Conservation (phyloP, 1,140 invertebrate genomes). For the Drosophila tropicalis region DNA sequence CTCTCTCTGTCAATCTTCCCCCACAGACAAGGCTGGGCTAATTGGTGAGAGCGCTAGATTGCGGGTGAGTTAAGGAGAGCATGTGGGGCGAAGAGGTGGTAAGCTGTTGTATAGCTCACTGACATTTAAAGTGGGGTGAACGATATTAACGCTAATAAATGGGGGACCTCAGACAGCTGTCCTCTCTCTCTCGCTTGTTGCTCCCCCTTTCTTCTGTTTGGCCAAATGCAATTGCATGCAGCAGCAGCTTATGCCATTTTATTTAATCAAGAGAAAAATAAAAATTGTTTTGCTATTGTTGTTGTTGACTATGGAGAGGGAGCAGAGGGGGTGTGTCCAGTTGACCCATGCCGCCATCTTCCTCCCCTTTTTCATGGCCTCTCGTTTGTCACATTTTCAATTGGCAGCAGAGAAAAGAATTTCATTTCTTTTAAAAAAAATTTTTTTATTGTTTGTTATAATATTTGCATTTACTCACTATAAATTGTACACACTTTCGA, state of each 20-base stretch:
- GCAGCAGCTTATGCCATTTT: slow-evolving; percentile 31
- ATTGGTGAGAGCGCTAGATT: slow-evolving; percentile 30
- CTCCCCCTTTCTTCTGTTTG: background rate
- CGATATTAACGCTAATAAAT: slow-evolving; percentile 80
- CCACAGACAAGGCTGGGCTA: slow-evolving; percentile 35
- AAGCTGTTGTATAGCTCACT: slow-evolving; percentile 46
- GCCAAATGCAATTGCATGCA: slow-evolving; percentile 19
- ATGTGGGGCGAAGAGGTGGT: background rate
- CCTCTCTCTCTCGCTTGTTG: too few relatives aligned
- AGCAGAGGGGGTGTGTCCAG: background rate
- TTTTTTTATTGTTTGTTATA: slow-evolving; percentile 27
- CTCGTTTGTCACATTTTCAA: slow-evolving; percentile 13
- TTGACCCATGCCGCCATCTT: slow-evolving; percentile 39
- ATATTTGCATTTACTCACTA: slow-evolving; percentile 50
- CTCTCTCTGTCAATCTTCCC: slow-evolving; percentile 7
- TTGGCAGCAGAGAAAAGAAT: slow-evolving; percentile 45
- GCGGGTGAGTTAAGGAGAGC: too few relatives aligned
- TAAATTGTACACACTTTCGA: background rate
- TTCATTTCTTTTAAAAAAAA: slow-evolving; percentile 3
- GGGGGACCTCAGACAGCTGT: slow-evolving; percentile 15
- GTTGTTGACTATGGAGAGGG: slow-evolving; percentile 12
- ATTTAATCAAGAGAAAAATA: slow-evolving; percentile 48
- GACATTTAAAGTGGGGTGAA: slow-evolving; percentile 81
- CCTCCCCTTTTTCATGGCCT: slow-evolving; percentile 44
- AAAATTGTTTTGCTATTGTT: slow-evolving; percentile 60